phyloP scores from a whole-genome alignment of 2,797 vertebrate genomes.

The Coregonus ussuriensis region DNA sequence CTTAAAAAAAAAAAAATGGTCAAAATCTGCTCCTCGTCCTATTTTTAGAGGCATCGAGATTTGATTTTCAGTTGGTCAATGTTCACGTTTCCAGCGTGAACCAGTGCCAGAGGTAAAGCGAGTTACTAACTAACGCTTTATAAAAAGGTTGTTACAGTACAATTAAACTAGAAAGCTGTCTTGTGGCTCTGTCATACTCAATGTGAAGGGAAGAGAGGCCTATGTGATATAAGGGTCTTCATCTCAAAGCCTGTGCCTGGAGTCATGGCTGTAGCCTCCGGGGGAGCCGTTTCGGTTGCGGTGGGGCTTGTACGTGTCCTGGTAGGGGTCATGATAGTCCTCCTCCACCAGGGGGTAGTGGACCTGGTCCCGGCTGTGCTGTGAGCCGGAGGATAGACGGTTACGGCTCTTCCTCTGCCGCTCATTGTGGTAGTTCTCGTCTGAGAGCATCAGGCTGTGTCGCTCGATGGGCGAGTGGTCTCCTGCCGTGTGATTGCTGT shows the following conservation, averaged over 20 bases:
- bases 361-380: constrained; percentile 94
- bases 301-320: constrained; percentile 94
- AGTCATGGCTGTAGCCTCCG: constrained; percentile 90
- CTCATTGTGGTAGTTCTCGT: constrained; percentile 91
- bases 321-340: constrained; percentile 93
- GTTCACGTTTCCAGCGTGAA: constrained; percentile 43
- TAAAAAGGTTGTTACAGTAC: constrained; percentile 65
- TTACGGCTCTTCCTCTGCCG: constrained; percentile 88
- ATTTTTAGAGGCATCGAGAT: constrained; percentile 41
- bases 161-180: constrained; percentile 52
- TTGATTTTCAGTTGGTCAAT: constrained; percentile 36
- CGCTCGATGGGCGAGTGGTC: constrained; percentile 73
- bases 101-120: constrained; percentile 56
- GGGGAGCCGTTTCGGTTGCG: constrained; percentile 86
- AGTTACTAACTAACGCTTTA: constrained; percentile 65
- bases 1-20: constrained; percentile 11
- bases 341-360: constrained; percentile 95
- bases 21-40: constrained; percentile 45
- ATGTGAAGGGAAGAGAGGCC: constrained; percentile 57
- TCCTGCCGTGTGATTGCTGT: constrained; percentile 84
- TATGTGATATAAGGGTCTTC: constrained; percentile 28
- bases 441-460: constrained; percentile 67
- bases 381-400: constrained; percentile 91
- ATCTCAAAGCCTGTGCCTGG: constrained; percentile 88
- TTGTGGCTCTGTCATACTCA: constrained; percentile 46